Conservation (phyloP, 2,797 vertebrate species). For the Anabas testudineus region DNA sequence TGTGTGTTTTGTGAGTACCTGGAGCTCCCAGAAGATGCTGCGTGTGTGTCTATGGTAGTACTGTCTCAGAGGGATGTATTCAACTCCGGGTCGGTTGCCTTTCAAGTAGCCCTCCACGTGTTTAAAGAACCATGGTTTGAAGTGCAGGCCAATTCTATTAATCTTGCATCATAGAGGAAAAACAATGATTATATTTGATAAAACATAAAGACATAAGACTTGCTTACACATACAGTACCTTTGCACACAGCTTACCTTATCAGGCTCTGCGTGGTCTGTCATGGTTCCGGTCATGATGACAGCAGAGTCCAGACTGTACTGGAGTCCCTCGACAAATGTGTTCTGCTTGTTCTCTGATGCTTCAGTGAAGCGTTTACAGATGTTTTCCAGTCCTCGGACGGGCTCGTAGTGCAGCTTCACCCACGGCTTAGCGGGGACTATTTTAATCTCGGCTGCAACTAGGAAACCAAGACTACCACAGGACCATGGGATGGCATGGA, state of each 20-base stretch:
- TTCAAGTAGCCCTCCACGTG: conserved; percentile 92
- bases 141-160: conserved; percentile 94
- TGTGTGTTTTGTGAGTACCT: conserved; percentile 79
- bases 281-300: conserved; percentile 97
- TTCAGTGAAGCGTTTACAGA: conserved; percentile 90
- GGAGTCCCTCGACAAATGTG: conserved; percentile 94
- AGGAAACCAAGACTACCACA: conserved; percentile 98
- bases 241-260: conserved; percentile 86
- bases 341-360: conserved; percentile 91
- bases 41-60: conserved; percentile 98
- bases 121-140: conserved; percentile 98
- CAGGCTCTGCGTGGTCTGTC: conserved; percentile 89
- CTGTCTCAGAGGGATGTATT: conserved; percentile 95
- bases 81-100: conserved; percentile 80
- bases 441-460: conserved; percentile 96
- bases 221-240: not conserved
- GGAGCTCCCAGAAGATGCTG: conserved; percentile 99
- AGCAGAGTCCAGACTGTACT: conserved; percentile 91
- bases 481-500: conserved; percentile 98
- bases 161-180: conserved; percentile 78
- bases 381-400: conserved; percentile 89
- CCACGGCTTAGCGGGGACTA: conserved; percentile 92
- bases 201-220: not conserved
- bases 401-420: conserved; percentile 91
- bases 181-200: not conserved